Percentiles rank a stretch among this genome's conserved stretches.
Conservation (phyloP, 2,113 vertebrate species). For the Montifringilla adamsi region DNA sequence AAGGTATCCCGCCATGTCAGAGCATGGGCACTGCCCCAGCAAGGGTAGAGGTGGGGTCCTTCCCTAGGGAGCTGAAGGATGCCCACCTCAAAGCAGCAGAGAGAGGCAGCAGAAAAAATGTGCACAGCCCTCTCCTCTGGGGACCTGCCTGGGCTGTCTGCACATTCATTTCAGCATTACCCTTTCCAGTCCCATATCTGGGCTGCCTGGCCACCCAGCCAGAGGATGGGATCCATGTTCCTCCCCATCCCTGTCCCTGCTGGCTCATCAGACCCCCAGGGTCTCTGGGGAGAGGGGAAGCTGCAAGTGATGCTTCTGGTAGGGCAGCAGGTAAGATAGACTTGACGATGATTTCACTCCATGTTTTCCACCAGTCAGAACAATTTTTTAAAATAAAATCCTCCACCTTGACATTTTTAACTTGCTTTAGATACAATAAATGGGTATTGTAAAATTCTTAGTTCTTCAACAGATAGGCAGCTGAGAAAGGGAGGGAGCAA, state of each 20-base stretch:
- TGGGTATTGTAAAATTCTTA: not conserved
- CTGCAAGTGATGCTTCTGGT: not conserved
- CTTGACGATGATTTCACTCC: not conserved
- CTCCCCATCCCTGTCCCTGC: not conserved
- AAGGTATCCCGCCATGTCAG: accelerated
- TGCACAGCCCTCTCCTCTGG: accelerated
- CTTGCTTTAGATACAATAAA: not conserved
- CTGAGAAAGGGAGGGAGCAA: not conserved
- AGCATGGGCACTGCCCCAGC: not conserved
- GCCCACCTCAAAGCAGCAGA: not conserved
- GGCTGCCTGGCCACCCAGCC: not conserved
- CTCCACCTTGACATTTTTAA: not conserved
- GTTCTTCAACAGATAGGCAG: not conserved
- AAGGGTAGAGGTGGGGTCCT: not conserved
- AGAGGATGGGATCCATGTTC: not conserved
- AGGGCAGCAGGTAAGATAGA: not conserved
- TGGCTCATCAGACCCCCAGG: not conserved
- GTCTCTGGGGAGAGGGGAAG: not conserved
- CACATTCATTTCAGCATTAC: not conserved
- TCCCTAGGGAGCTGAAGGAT: not conserved
- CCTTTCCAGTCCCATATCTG: not conserved
- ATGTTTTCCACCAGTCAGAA: not conserved
- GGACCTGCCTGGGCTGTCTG: not conserved
- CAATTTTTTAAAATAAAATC: not conserved
- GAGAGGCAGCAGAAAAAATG: not conserved